A percentile compares a stretch with the other conserved stretches of the same genome.
These are phyloP conservation scores for Platycheirus albimanus DNA, from an alignment of 2,888 invertebrate species.

Conservation along the genomic window DNA sequence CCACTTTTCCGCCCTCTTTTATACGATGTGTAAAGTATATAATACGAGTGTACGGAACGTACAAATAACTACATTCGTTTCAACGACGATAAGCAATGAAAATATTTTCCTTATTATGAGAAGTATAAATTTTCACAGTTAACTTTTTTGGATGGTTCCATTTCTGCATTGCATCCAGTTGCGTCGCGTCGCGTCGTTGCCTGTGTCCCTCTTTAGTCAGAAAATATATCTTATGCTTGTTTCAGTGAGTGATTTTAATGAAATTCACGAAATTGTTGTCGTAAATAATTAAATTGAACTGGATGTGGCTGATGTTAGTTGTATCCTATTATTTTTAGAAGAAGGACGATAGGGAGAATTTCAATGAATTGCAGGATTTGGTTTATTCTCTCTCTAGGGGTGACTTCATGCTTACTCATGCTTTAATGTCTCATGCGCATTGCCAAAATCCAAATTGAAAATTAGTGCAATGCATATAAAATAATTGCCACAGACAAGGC, in stretches of 20 bases:
- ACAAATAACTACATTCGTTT: conserved; percentile 29
- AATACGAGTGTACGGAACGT: conserved; percentile 16
- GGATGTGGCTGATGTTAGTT: conserved; percentile 35
- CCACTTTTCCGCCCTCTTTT: conserved; percentile 58
- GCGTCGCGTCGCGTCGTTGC: background rate
- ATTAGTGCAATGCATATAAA: conserved; percentile 58
- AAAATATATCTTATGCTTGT: conserved; percentile 38
- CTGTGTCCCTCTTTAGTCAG: background rate
- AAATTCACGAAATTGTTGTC: conserved; percentile 80
- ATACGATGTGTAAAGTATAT: conserved; percentile 56
- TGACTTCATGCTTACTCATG: conserved; percentile 45
- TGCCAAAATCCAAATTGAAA: conserved; percentile 63
- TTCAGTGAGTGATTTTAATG: conserved; percentile 78
- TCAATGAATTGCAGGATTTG: background rate
- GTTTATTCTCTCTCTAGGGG: conserved; percentile 2
- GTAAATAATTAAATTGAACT: conserved; percentile 80
- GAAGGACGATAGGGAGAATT: background rate
- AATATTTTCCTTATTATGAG: conserved; percentile 74
- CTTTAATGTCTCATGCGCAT: conserved; percentile 59
- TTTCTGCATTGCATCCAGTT: background rate
- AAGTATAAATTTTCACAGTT: conserved; percentile 63
- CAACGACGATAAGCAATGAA: conserved; percentile 71
- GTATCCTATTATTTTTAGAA: conserved; percentile 15
- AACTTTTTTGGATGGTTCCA: conserved; percentile 33
- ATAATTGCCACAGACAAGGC: conserved; percentile 44